These are phyloP conservation scores for Drosophila subquinaria DNA, from an alignment of 2,888 invertebrate genomes.

Conservation along the genomic window DNA sequence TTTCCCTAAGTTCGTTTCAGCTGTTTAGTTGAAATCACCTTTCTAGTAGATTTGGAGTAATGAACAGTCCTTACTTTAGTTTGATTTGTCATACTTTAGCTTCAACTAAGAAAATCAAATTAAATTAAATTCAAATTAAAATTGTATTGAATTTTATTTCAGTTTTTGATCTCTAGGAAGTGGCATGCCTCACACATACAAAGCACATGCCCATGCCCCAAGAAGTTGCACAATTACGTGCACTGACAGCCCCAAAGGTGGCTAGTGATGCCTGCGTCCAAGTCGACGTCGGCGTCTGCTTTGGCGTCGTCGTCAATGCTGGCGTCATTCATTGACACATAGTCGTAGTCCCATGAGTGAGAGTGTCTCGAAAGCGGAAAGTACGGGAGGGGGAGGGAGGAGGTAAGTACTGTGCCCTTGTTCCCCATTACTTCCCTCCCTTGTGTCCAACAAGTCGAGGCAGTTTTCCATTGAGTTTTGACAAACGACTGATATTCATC, in stretches of 20 bases:
- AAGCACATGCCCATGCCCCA: constrained; percentile 30
- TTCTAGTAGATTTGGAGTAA: not conserved
- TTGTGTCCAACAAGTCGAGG: constrained; percentile 30
- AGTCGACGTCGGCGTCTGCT: constrained; percentile 8
- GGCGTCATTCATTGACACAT: constrained; percentile 74
- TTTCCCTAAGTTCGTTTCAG: not conserved
- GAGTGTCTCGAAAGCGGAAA: not conserved
- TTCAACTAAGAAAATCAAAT: no score
- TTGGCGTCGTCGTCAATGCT: constrained; percentile 22
- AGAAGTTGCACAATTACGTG: constrained; percentile 58
- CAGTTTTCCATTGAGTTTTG: constrained; percentile 80
- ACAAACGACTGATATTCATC: constrained; percentile 85
- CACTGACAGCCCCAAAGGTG: constrained; percentile 64
- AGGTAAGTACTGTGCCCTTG: constrained; percentile 12
- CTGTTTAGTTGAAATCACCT: not conserved
- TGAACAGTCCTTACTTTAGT: not conserved
- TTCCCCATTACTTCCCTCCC: not conserved
- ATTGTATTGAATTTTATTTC: not conserved
- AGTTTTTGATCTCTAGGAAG: not conserved
- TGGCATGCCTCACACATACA: constrained; percentile 12
- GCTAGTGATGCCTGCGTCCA: constrained; percentile 43
- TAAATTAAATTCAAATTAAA: not conserved
- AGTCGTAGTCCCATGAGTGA: constrained; percentile 27
- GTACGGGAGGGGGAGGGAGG: not conserved
- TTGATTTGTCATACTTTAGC: not conserved